These are phyloP conservation scores for Drosophila virilis DNA, from an alignment of 1,140 invertebrate genomes.

Conservation along the genomic window DNA sequence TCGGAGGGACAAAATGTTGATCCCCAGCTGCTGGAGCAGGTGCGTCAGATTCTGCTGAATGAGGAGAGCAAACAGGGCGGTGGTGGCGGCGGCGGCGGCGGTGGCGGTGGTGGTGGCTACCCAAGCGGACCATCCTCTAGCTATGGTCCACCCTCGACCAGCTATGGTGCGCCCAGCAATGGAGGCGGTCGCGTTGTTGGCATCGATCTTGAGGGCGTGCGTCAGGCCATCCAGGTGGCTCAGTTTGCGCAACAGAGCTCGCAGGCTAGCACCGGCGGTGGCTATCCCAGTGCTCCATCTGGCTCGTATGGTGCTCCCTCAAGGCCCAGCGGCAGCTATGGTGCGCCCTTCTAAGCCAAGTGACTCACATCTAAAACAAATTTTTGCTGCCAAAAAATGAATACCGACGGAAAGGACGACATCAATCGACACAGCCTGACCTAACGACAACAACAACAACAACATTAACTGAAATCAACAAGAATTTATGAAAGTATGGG, in stretches of 20 bases:
- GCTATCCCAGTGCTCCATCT: slow-evolving; percentile 76
- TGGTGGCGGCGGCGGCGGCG: slow-evolving; percentile 83
- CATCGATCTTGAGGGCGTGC: slow-evolving; percentile 87
- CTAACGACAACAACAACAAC: slow-evolving; percentile 31
- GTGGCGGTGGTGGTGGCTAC: slow-evolving; percentile 83
- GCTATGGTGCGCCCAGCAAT: slow-evolving; percentile 86
- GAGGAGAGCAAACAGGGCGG: slow-evolving; percentile 88
- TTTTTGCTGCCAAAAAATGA: slow-evolving; percentile 74
- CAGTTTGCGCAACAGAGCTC: slow-evolving; percentile 87
- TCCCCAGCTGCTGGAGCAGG: slow-evolving; percentile 90
- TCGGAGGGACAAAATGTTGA: slow-evolving; percentile 92
- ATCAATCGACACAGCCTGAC: slow-evolving; percentile 44
- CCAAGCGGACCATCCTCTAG: slow-evolving; percentile 82
- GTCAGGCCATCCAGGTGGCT: slow-evolving; percentile 88
- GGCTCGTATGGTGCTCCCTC: slow-evolving; percentile 84
- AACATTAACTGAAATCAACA: slow-evolving; percentile 42
- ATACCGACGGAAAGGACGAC: slow-evolving; percentile 58
- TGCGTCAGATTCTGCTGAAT: slow-evolving; percentile 91
- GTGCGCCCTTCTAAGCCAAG: slow-evolving; percentile 83
- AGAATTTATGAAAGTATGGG: slow-evolving; percentile 52
- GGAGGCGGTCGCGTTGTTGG: slow-evolving; percentile 87
- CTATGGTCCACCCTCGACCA: slow-evolving; percentile 85
- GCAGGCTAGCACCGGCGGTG: slow-evolving; percentile 75
- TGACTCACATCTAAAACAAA: slow-evolving; percentile 39
- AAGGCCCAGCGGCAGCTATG: slow-evolving; percentile 80